These are phyloP conservation scores for Sphaeramia orbicularis DNA, from an alignment of 2,797 vertebrate species.

Conservation along the genomic window DNA sequence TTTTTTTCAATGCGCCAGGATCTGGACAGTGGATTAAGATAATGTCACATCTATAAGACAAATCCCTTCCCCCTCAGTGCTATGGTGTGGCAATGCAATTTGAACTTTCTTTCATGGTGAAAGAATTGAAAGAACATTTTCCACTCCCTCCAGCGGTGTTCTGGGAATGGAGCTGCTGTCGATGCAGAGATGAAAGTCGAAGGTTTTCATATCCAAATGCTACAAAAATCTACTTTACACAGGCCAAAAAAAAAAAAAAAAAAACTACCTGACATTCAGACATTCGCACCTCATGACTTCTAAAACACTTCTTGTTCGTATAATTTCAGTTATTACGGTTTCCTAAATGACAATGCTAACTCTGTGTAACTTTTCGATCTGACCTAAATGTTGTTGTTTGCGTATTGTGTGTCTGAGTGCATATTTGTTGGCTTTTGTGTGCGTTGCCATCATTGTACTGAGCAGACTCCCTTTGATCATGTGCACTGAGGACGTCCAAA, in stretches of 20 bases:
- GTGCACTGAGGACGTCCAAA: constrained; percentile 51
- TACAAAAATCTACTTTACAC: constrained; percentile 14
- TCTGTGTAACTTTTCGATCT: neutral
- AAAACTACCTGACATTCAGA: constrained; percentile 4
- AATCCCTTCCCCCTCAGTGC: constrained; percentile 44
- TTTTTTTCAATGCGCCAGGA: constrained; percentile 1
- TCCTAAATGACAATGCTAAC: constrained; percentile 7
- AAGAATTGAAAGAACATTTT: constrained; percentile 47
- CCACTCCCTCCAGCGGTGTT: constrained; percentile 35
- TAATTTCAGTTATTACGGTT: neutral
- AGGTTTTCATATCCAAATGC: constrained; percentile 33
- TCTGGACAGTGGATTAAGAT: constrained; percentile 60
- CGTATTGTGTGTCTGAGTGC: neutral
- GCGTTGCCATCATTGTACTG: constrained; percentile 34
- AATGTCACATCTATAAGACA: constrained; percentile 62
- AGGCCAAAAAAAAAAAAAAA: constrained; percentile 4
- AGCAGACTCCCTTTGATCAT: constrained; percentile 63
- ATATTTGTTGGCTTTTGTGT: constrained; percentile 12
- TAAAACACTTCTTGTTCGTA: neutral
- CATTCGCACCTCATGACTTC: neutral
- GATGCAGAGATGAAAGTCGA: constrained; percentile 42
- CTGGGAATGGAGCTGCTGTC: constrained; percentile 17
- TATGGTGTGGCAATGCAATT: constrained; percentile 42
- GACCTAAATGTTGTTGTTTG: neutral
- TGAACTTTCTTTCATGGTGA: constrained; percentile 50